Base-by-base conservation (phyloP, 2,797 vertebrate genomes). In the Aphelocoma californica region DNA sequence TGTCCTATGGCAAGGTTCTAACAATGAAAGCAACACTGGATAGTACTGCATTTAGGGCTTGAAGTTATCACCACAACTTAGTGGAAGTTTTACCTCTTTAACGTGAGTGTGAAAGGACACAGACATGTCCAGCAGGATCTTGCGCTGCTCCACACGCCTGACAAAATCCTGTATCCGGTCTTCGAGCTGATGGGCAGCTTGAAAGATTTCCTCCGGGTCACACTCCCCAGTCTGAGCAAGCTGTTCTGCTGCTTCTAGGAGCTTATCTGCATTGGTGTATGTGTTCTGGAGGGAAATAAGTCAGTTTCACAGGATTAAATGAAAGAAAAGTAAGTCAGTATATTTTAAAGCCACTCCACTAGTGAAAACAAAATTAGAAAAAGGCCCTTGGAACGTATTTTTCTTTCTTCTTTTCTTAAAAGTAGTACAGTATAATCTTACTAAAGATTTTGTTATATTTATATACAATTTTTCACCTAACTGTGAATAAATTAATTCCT, bases 121-220 rank as follows among this genome's bases (percentile, higher is more conserved):
- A 8, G 99, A 99, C 99, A 99, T 99, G 98, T 99, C 99, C 96
- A 99, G 97, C 62, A 99, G 98, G 96, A 99, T 98, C 98, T 99
- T 99, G 69, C 99, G 98, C 72, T 99, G 99, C 95, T 99, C 99
- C 69, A 99, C 99, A 4, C 99, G 99, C 70, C 99, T 98, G 45
- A 99, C 99, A 88, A 99, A 99, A 97, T 99, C 99, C 97, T 99
- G 99, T 95, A 99, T 99, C 77, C 99, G 97, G 97, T 99, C 99
- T 96, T 99, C 99, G 0, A 99, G 98, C 97, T 99, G 99, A 98
- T 99, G 99, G 92, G 99, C 99, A 71, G 99, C 99, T 97, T 99
- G 99, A 97, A 99, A 99, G 89, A 99, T 99, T 98, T 99, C 99
- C 96, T 99, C 99, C 0, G 99, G 99, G 97, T 99, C 99, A 94